phyloP scores from a whole-genome alignment of 2,888 invertebrate genomes.

The Oligia fasciuncula region DNA sequence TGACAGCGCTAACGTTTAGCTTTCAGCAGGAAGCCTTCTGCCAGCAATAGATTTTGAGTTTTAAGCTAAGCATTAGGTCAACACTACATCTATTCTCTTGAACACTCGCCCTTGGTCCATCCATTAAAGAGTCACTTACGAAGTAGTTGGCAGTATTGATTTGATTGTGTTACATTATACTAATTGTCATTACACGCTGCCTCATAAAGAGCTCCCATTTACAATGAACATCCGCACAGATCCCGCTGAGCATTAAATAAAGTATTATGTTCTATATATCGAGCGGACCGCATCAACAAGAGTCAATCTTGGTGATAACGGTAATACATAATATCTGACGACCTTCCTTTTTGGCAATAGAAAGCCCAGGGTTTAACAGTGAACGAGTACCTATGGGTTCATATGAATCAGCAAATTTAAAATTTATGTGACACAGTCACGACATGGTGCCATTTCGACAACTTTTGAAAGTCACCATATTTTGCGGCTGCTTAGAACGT shows the following conservation, averaged over 20 bases:
- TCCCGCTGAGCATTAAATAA: conserved; percentile 29
- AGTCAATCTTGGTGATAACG: background rate
- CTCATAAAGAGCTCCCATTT: conserved; percentile 20
- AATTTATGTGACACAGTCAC: conserved; percentile 13
- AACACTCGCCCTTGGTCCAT: background rate
- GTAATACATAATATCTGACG: background rate
- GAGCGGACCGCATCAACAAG: conserved; percentile 14
- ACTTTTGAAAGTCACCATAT: background rate
- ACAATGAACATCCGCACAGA: conserved; percentile 26
- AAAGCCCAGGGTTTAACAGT: background rate
- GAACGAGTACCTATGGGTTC: background rate
- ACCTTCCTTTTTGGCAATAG: conserved; percentile 4
- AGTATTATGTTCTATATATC: conserved; percentile 37
- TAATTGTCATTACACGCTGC: conserved; percentile 5
- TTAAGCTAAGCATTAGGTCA: background rate
- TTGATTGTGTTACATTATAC: conserved; percentile 22
- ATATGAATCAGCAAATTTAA: conserved; percentile 14
- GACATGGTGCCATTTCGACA: conserved; percentile 16
- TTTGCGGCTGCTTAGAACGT: background rate
- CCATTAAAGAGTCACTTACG: background rate
- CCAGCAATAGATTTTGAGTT: background rate
- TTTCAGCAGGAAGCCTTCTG: background rate
- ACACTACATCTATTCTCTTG: background rate
- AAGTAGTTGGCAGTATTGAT: conserved; percentile 22
- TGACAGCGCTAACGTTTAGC: background rate